Evolutionary conservation across 1,140 invertebrate genomes (phyloP), one percentile per base, ranked within the genome.

Genomic region (Campoletis sonorensis): DNA sequence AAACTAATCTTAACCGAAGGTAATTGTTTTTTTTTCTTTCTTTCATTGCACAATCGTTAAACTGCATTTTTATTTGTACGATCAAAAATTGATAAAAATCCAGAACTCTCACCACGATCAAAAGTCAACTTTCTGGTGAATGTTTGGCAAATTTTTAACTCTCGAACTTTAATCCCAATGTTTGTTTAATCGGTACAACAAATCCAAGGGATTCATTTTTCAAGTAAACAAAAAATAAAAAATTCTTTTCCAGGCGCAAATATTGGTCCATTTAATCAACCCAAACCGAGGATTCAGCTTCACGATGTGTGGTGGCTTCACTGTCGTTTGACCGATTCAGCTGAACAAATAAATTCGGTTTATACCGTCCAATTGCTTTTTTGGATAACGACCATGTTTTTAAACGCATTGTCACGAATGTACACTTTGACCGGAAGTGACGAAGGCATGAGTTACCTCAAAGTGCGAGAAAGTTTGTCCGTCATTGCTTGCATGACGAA

Each of bases 241-340:
- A 54, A 54, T 15, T 8, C 8, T 13, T 54, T 54, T 54, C 18
- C 49, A 33, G 10, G 18, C 37, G 21, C n/a, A 18, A 18, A 70
- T 23, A n/a, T 70, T 49, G 75, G 61, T 76, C 16, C 79, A 49
- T 21, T 83, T 78, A 37, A 67, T 85, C 26, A 80, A 83, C 33
- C 51, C 51, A 27, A 3, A 72, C 27, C 54, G 81, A 37, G 71
- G 72, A 71, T 71, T 37, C 26, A 61, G 23, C 68, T 88, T 18
- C 83, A 85, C 13, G 84, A 88, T 5, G 79, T 87, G 21, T 86
- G 86, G 85, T 87, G 85, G 84, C 33, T 87, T 23, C 86, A 87
- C 18, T 85, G 79, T n/a, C 76, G 67, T n/a, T 71, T 88, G 18
- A 78, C 30, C 1, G 82, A 85, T 18, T 84, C 86, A 0, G 82